These are phyloP conservation scores for Anarsia innoxiella DNA, from an alignment of 2,888 invertebrate genomes.

Conservation along the genomic window DNA sequence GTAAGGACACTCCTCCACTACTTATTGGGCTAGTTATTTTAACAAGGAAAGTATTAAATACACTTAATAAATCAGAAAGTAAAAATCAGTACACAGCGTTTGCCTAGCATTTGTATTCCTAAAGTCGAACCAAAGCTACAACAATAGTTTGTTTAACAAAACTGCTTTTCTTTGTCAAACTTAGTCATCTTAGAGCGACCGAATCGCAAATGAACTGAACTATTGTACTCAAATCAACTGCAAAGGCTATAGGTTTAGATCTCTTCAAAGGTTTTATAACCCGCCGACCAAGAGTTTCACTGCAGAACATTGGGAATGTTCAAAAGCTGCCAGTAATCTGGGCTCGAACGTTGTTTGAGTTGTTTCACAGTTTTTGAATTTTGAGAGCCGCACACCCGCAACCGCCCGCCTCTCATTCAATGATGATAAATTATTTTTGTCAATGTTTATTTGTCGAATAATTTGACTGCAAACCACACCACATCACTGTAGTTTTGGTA, in stretches of 20 bases:
- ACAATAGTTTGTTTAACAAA: too few species aligned
- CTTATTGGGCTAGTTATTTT: too few species aligned
- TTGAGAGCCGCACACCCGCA: constrained; percentile 30
- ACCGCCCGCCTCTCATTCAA: constrained; percentile 26
- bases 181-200: constrained; percentile 27
- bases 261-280: constrained; percentile 42
- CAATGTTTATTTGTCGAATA: constrained; percentile 16
- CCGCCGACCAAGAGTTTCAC: constrained; percentile 37
- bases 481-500: too few species aligned
- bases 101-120: too few species aligned
- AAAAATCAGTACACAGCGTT: too few species aligned
- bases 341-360: constrained; percentile 41
- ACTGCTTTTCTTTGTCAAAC: constrained; percentile 31
- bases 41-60: too few species aligned
- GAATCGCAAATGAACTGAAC: constrained; percentile 39
- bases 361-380: constrained; percentile 44
- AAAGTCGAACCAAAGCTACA: too few species aligned
- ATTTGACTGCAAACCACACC: constrained; percentile 15
- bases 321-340: constrained; percentile 48
- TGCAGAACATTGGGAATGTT: constrained; percentile 39
- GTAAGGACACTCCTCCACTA: too few species aligned
- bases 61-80: too few species aligned
- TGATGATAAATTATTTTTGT: constrained; percentile 16
- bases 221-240: constrained; percentile 44
- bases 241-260: constrained; percentile 44